These are phyloP conservation scores for Erythrocercus mccallii DNA, from an alignment of 2,113 vertebrate genomes.

Conservation along the genomic window DNA sequence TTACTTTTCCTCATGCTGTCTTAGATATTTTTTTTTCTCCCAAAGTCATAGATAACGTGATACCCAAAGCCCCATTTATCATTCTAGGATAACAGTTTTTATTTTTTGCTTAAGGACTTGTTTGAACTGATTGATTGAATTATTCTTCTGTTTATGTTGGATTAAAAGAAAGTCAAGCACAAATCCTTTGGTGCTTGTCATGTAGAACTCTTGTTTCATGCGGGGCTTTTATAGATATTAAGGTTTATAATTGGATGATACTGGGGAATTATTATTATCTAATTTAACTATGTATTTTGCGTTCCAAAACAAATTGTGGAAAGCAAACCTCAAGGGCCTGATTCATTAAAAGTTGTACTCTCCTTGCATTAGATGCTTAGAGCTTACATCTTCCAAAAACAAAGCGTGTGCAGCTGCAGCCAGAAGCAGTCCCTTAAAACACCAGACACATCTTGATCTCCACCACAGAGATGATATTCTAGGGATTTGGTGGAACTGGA, in stretches of 20 bases:
- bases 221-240: slow-evolving; percentile 25
- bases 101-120: slow-evolving; percentile 12
- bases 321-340: slow-evolving; percentile 12
- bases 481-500: neutral
- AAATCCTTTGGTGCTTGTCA: slow-evolving; percentile 12
- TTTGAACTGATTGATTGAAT: slow-evolving; percentile 49
- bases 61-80: slow-evolving; percentile 21
- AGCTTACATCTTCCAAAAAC: neutral
- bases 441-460: neutral
- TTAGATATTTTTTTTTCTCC: neutral
- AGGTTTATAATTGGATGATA: slow-evolving; percentile 44
- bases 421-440: neutral
- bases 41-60: neutral
- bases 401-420: neutral
- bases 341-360: slow-evolving; percentile 42
- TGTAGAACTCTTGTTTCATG: neutral
- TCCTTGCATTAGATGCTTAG: neutral
- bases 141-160: slow-evolving; percentile 39
- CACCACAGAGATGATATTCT: neutral
- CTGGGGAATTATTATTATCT: neutral
- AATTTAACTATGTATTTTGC: slow-evolving; percentile 25
- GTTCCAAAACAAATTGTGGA: slow-evolving; percentile 23
- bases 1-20: slow-evolving; percentile 18
- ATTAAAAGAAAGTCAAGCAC: slow-evolving; percentile 33
- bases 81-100: slow-evolving; percentile 11